phyloP scores from a whole-genome alignment of 2,797 vertebrate genomes.

The Coracias cyanogaster region DNA sequence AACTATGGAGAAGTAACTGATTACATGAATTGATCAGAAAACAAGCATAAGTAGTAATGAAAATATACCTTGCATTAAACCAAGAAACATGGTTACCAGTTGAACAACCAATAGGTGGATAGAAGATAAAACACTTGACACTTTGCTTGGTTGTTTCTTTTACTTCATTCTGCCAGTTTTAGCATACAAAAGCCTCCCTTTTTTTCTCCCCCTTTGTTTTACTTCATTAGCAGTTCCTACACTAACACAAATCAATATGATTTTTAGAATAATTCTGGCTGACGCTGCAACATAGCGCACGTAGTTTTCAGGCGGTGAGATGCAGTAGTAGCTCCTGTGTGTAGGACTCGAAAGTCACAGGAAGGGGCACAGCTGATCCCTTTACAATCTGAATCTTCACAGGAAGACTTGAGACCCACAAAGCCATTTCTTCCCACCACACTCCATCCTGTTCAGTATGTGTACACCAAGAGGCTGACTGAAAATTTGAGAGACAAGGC shows the following conservation, averaged over 20 bases:
- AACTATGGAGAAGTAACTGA: constrained; percentile 44
- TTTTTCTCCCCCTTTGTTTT: background rate
- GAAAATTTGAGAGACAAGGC: background rate
- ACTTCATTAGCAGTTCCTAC: background rate
- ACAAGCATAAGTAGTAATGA: background rate
- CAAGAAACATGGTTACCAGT: background rate
- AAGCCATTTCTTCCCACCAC: background rate
- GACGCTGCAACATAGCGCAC: accelerated
- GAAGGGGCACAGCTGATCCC: background rate
- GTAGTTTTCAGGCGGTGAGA: background rate
- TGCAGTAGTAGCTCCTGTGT: accelerated
- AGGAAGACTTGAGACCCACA: background rate
- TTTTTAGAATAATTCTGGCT: background rate
- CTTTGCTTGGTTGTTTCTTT: background rate
- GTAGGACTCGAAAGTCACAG: background rate
- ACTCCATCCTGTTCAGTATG: background rate
- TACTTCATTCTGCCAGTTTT: background rate
- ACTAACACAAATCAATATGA: background rate
- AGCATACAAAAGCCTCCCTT: background rate
- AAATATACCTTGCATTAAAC: background rate
- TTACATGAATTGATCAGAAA: background rate
- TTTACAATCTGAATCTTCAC: background rate
- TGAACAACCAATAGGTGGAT: background rate
- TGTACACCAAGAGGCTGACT: background rate
- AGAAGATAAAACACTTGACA: background rate